phyloP scores from a whole-genome alignment of 1,140 invertebrate species.

The Belonocnema kinseyi region DNA sequence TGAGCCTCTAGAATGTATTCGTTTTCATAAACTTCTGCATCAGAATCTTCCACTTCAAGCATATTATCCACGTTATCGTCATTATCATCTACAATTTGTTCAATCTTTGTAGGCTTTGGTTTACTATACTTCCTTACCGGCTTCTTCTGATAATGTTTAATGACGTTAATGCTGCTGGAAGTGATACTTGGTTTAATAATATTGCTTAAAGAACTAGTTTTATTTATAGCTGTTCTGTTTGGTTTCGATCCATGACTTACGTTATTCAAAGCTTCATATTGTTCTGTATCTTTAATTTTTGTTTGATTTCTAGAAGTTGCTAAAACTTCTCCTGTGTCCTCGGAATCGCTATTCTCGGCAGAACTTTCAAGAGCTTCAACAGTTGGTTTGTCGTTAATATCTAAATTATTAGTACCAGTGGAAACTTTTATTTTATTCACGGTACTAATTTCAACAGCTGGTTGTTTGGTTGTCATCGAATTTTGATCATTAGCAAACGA shows the following conservation, averaged over 20 bases:
- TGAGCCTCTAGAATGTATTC: slow-evolving; percentile 43
- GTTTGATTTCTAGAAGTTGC: slow-evolving; percentile 16
- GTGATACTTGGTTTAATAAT: slow-evolving; percentile 59
- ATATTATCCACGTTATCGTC: slow-evolving; percentile 62
- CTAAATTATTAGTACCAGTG: not conserved
- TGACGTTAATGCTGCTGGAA: slow-evolving; percentile 59
- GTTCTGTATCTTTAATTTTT: not conserved
- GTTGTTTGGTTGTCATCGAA: not conserved
- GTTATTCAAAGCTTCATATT: not conserved
- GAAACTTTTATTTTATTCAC: not conserved
- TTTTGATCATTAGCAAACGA: not conserved
- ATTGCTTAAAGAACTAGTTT: slow-evolving; percentile 20
- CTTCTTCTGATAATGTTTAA: slow-evolving; percentile 54
- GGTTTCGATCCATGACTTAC: slow-evolving; percentile 33
- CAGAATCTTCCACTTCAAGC: slow-evolving; percentile 55
- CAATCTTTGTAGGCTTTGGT: slow-evolving; percentile 48
- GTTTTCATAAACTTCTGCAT: slow-evolving; percentile 46
- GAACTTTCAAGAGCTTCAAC: not conserved
- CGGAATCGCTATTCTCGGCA: slow-evolving; percentile 6
- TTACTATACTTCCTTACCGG: slow-evolving; percentile 46
- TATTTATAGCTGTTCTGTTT: not conserved
- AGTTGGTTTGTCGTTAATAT: slow-evolving; percentile 29
- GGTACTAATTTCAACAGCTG: not conserved
- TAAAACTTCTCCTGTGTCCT: slow-evolving; percentile 2
- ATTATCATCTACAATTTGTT: slow-evolving; percentile 46